A percentile compares a stretch with the other conserved stretches of the same genome.
phyloP scores from a whole-genome alignment of 2,113 vertebrate genomes.

The Trichomycterus rosablanca region DNA sequence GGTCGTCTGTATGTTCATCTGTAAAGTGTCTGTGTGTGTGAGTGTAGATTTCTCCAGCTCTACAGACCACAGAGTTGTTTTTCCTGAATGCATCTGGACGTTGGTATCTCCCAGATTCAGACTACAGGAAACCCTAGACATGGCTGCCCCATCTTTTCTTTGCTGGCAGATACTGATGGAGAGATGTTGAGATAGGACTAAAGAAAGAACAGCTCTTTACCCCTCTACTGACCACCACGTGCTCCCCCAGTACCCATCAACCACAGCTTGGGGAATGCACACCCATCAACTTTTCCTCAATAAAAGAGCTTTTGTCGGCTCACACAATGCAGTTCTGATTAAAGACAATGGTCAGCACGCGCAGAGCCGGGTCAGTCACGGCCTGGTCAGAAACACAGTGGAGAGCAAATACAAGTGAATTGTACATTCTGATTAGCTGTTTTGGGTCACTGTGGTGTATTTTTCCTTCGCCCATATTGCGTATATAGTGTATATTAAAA shows the following conservation, averaged over 20 bases:
- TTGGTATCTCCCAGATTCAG: neutral
- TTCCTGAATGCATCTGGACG: no score
- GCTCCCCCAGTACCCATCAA: neutral
- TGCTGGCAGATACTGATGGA: neutral
- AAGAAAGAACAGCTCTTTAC: conserved; percentile 3
- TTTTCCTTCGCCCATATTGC: no score
- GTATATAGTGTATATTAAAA: no score
- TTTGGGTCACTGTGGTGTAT: no score
- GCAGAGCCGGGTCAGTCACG: neutral
- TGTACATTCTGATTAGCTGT: no score
- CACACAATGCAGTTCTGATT: neutral
- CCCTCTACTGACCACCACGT: neutral
- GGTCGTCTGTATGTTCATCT: no score
- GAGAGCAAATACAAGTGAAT: no score
- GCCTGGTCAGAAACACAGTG: neutral
- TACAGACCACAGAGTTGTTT: no score
- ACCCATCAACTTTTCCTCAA: neutral
- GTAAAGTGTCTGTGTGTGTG: no score
- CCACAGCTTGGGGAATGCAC: neutral
- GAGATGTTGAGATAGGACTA: conserved; percentile 6
- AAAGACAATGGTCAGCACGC: no score
- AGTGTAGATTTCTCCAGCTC: no score
- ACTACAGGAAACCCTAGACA: neutral
- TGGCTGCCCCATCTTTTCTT: neutral
- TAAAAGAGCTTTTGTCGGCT: neutral